phyloP scores from a whole-genome alignment of 37 sponge, comb jelly and placozoan species.

The Aplysina aerophoba region DNA sequence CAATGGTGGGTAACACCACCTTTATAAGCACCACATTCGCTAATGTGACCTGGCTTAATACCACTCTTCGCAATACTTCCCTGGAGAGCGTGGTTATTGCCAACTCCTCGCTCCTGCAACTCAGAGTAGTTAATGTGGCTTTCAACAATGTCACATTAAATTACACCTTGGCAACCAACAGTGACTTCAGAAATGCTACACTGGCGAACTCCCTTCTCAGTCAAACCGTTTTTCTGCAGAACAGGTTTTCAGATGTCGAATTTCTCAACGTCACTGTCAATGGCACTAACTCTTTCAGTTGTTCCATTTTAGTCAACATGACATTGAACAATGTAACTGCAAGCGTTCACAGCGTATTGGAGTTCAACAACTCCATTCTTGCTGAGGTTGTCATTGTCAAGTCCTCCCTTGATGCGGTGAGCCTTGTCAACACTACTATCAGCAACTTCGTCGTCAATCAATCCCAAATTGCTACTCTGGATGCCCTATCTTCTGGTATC shows the following conservation, averaged over 20 bases:
- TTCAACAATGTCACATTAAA: background rate
- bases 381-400: background rate
- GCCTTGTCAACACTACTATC: background rate
- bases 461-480: background rate
- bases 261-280: background rate
- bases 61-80: background rate
- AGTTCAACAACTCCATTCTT: constrained; percentile 3
- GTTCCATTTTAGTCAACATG: background rate
- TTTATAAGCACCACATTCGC: background rate
- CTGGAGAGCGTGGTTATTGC: background rate
- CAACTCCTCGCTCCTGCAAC: background rate
- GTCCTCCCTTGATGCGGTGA: background rate
- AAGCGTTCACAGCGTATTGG: background rate
- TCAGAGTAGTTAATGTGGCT: background rate
- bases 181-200: background rate
- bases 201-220: background rate
- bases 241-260: background rate
- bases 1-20: background rate
- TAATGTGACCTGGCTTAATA: background rate
- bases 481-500: too few relatives aligned
- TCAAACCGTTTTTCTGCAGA: constrained; percentile 8
- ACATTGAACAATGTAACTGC: background rate
- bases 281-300: background rate
- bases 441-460: background rate
- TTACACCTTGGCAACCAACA: background rate